Percentiles rank a stretch among this genome's conserved stretches.
These are phyloP conservation scores for Poeciliopsis turrubarensis DNA, from an alignment of 2,113 vertebrate genomes.

Conservation along the genomic window DNA sequence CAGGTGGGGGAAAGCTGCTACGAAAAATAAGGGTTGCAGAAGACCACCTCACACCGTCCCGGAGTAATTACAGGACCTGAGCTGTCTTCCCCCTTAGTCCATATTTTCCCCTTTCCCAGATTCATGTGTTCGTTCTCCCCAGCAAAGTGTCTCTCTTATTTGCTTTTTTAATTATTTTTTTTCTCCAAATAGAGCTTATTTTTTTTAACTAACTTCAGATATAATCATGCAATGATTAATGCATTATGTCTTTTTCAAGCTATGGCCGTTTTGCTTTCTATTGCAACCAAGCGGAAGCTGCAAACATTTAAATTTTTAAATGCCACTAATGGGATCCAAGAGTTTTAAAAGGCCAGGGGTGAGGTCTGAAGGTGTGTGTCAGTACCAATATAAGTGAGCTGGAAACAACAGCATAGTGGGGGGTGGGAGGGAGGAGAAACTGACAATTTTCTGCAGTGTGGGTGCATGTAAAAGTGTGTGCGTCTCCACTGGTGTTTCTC, in stretches of 20 bases:
- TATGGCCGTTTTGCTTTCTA: constrained; percentile 28
- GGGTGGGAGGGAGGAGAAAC: background rate
- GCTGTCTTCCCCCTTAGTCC: background rate
- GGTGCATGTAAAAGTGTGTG: constrained; percentile 45
- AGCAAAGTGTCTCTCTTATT: background rate
- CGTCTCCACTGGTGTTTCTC: background rate
- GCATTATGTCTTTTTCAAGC: constrained; percentile 36
- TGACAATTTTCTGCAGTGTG: constrained; percentile 48
- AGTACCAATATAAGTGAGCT: constrained; percentile 31
- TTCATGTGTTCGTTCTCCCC: background rate
- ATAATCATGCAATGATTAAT: constrained; percentile 46
- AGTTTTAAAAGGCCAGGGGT: constrained; percentile 41
- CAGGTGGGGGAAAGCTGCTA: constrained; percentile 49
- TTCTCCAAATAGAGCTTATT: constrained; percentile 3
- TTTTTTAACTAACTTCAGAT: constrained; percentile 32
- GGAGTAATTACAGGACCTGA: constrained; percentile 38
- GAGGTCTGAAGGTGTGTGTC: constrained; percentile 39
- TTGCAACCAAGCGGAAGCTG: constrained; percentile 30
- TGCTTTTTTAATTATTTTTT: background rate
- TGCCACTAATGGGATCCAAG: constrained; percentile 54
- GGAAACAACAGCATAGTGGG: constrained; percentile 25
- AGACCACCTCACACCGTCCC: constrained; percentile 32
- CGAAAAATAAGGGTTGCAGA: constrained; percentile 41
- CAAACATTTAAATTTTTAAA: constrained; percentile 67
- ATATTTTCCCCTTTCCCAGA: constrained; percentile 17